phyloP scores from a whole-genome alignment of 1,140 invertebrate genomes.

The Drosophila punjabiensis region DNA sequence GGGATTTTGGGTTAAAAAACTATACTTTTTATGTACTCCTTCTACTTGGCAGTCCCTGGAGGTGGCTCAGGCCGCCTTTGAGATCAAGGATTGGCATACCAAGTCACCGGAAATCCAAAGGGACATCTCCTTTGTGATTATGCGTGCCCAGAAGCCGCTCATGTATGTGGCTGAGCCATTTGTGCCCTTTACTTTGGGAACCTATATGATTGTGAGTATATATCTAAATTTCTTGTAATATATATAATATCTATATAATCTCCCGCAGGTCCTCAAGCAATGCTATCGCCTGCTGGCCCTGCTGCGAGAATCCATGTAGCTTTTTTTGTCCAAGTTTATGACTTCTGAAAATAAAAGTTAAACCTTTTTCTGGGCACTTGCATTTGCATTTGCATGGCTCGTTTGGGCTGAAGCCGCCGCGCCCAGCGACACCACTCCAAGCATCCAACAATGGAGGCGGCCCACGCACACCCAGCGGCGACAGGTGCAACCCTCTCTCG shows the following conservation, averaged over 20 bases:
- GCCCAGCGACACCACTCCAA: conserved; percentile 58
- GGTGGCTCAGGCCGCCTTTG: conserved; percentile 67
- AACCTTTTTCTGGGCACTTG: conserved; percentile 31
- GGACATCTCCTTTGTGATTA: conserved; percentile 65
- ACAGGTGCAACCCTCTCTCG: conserved; percentile 62
- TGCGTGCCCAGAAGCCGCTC: conserved; percentile 62
- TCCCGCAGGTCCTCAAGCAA: conserved; percentile 56
- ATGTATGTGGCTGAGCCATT: conserved; percentile 61
- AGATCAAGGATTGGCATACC: conserved; percentile 62
- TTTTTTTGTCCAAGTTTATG: neutral
- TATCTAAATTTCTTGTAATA: neutral
- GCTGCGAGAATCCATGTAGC: conserved; percentile 58
- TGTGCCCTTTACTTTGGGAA: conserved; percentile 58
- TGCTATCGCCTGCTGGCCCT: conserved; percentile 62
- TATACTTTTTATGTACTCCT: no score
- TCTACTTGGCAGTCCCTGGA: conserved; percentile 50
- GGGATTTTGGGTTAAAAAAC: neutral
- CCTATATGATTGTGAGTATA: conserved; percentile 66
- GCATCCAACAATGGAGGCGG: conserved; percentile 37
- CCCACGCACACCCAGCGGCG: conserved; percentile 69
- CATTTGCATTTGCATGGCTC: conserved; percentile 55
- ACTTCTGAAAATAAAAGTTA: conserved; percentile 52
- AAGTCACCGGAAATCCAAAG: conserved; percentile 54
- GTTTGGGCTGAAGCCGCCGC: conserved; percentile 61
- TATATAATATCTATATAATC: no score